Evolutionary conservation across 2,113 vertebrate species (phyloP).

Genomic region (Malurus alboscapulatus): DNA sequence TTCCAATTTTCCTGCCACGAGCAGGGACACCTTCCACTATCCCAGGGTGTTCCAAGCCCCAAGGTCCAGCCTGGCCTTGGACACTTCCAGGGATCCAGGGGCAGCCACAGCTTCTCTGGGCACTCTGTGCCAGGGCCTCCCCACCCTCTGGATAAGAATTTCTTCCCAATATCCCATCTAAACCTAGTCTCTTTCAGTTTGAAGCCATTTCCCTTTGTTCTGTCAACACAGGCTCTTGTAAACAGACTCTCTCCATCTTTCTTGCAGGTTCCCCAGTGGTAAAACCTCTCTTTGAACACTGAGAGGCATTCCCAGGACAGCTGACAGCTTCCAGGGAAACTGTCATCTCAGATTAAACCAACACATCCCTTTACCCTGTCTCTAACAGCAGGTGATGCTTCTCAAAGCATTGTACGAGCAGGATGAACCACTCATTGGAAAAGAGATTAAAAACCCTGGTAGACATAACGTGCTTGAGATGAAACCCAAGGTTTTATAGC

Average conservation of each 20-base stretch:
- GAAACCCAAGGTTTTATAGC: not conserved
- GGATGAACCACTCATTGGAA: not conserved
- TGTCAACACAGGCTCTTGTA: not conserved
- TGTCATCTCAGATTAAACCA: not conserved
- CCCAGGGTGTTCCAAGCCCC: accelerated
- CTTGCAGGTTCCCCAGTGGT: not conserved
- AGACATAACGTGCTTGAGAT: not conserved
- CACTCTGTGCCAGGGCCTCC: accelerated
- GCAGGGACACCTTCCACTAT: accelerated
- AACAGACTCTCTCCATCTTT: not conserved
- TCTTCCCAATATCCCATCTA: not conserved
- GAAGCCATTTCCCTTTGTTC: not conserved
- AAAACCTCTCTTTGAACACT: not conserved
- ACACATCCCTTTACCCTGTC: not conserved
- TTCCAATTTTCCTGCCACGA: not conserved
- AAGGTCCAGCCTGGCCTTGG: accelerated
- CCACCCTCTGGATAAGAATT: not conserved
- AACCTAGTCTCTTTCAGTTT: not conserved
- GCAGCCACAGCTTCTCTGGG: not conserved
- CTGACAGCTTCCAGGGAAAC: not conserved
- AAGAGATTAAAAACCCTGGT: not conserved
- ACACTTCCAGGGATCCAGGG: not conserved
- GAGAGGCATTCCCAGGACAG: not conserved
- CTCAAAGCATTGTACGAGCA: not conserved
- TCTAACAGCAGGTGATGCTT: not conserved